These are phyloP conservation scores for Edolisoma coerulescens DNA, from an alignment of 2,113 vertebrate species.

Conservation along the genomic window DNA sequence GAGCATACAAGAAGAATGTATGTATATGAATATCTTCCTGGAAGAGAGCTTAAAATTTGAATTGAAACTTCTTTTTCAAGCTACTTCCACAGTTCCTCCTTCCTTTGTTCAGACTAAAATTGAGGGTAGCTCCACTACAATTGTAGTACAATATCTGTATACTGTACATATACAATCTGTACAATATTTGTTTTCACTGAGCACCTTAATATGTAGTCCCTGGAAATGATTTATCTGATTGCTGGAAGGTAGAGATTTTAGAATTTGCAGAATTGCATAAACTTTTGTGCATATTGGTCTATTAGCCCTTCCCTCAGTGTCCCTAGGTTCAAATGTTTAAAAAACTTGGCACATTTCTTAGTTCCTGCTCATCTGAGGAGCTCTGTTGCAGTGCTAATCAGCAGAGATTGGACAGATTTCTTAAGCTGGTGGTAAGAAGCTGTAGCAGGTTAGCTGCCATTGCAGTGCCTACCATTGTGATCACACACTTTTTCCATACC, in stretches of 20 bases:
- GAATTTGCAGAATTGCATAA: background rate
- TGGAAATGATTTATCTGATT: background rate
- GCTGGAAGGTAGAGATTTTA: background rate
- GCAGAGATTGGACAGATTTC: background rate
- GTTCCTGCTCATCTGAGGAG: background rate
- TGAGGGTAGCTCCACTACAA: background rate
- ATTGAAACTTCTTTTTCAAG: background rate
- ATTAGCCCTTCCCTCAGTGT: background rate
- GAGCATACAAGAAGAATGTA: background rate
- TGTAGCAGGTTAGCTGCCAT: background rate
- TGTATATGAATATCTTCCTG: too few species aligned
- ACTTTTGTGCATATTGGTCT: background rate
- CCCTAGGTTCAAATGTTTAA: background rate
- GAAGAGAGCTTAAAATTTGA: background rate
- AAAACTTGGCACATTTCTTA: background rate
- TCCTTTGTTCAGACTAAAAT: background rate
- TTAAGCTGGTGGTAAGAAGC: background rate
- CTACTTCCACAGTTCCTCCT: background rate
- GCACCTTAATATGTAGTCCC: background rate
- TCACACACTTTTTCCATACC: background rate
- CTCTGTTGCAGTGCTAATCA: background rate
- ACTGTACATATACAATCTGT: background rate
- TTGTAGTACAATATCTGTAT: background rate
- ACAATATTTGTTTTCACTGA: background rate
- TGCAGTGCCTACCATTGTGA: background rate